Conservation (phyloP, 2,113 vertebrate genomes). For the Mobula birostris region DNA sequence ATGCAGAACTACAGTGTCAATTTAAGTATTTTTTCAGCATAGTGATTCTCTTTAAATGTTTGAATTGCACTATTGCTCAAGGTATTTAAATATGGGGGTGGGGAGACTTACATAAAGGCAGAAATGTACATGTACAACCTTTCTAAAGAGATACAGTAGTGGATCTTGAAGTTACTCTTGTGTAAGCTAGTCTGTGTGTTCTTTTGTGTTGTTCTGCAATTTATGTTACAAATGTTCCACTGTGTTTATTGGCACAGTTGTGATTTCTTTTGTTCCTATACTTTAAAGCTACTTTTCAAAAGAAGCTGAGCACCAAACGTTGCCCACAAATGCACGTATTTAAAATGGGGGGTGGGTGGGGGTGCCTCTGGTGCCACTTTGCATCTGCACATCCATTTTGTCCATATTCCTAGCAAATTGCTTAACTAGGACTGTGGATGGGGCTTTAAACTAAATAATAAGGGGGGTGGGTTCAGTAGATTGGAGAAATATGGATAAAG, state of each 20-base stretch:
- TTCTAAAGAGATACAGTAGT: neutral
- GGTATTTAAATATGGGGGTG: neutral
- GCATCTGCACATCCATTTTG: neutral
- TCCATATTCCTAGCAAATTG: neutral
- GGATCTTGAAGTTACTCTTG: neutral
- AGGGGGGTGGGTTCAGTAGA: too few species aligned
- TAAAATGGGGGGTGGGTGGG: neutral
- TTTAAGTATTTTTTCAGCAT: neutral
- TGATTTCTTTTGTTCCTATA: neutral
- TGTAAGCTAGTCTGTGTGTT: neutral
- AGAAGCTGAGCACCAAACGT: neutral
- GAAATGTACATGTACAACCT: neutral
- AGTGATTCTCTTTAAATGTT: neutral
- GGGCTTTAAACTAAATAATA: too few species aligned
- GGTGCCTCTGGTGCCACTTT: neutral
- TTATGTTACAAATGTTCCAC: slow-evolving; percentile 26
- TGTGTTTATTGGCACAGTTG: neutral
- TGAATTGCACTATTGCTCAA: neutral
- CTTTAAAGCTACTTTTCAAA: neutral
- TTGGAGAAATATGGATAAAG: too few species aligned
- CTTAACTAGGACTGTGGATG: too few species aligned
- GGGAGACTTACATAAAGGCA: neutral
- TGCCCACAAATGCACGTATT: neutral
- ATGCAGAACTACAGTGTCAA: neutral
- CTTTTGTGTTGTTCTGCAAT: slow-evolving; percentile 2